Conservation (phyloP, 1,140 invertebrate genomes). For the Nomia melanderi region DNA sequence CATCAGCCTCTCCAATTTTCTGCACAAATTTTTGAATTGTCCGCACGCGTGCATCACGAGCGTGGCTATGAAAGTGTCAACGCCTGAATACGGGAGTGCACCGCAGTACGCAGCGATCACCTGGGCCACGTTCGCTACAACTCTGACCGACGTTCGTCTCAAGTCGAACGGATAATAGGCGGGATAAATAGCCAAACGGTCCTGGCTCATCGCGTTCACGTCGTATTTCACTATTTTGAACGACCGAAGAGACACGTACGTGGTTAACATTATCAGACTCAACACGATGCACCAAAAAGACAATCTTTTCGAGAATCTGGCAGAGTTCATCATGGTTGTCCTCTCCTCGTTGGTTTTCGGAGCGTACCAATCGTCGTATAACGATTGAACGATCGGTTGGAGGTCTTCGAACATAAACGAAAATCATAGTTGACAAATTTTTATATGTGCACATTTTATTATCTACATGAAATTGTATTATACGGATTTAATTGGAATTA, state of each 20-base stretch:
- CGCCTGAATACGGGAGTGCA: constrained; percentile 49
- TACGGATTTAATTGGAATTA: no score
- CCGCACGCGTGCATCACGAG: constrained; percentile 59
- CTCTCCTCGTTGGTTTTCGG: not conserved
- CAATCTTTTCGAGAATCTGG: constrained; percentile 7
- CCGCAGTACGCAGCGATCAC: constrained; percentile 41
- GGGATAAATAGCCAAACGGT: constrained; percentile 32
- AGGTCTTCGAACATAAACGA: constrained; percentile 3
- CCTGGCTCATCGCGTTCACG: not conserved
- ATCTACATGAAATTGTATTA: no score
- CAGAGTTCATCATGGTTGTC: constrained; percentile 22
- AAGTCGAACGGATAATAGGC: constrained; percentile 59
- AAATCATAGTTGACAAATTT: no score
- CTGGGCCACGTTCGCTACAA: constrained; percentile 51
- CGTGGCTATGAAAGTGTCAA: constrained; percentile 59
- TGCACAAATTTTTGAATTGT: constrained; percentile 52
- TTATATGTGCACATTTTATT: no score
- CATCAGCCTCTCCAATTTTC: constrained; percentile 23
- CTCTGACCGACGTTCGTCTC: constrained; percentile 12
- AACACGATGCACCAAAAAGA: constrained; percentile 38
- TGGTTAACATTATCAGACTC: constrained; percentile 12
- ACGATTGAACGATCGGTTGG: constrained; percentile 15
- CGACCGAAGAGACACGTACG: not conserved
- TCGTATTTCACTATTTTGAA: constrained; percentile 12
- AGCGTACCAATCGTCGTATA: constrained; percentile 36